Evolutionary conservation across 2,113 vertebrate genomes (phyloP).

Genomic region (Prinia subflava): DNA sequence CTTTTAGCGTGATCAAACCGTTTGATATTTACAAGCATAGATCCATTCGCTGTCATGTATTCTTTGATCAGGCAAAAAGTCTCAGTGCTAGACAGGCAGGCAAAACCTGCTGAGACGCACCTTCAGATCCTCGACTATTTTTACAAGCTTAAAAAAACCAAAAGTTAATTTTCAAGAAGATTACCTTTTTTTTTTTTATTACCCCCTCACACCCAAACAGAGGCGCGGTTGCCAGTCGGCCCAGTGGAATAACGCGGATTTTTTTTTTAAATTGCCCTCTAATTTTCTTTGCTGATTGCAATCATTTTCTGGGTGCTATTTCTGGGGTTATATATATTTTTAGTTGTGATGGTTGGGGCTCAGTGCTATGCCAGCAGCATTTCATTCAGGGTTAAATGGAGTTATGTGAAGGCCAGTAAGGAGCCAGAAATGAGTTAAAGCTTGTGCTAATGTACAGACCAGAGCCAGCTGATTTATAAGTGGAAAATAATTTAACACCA

Average conservation of each 20-base stretch:
- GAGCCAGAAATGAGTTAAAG: background rate
- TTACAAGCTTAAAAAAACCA: background rate
- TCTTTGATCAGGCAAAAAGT: slow-evolving; percentile 66
- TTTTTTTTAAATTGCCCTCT: background rate
- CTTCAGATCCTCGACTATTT: slow-evolving; percentile 8
- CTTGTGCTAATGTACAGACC: background rate
- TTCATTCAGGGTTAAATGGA: background rate
- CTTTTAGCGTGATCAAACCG: slow-evolving; percentile 12
- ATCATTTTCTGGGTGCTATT: background rate
- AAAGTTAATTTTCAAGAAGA: background rate
- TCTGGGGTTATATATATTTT: background rate
- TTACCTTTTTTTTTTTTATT: background rate
- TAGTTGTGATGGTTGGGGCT: background rate
- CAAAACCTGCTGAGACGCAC: background rate
- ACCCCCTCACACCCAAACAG: background rate
- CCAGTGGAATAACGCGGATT: background rate
- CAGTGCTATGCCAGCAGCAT: background rate
- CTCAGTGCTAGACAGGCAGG: background rate
- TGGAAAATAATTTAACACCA: slow-evolving; percentile 25
- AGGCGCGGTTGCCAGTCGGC: background rate
- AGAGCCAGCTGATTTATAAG: background rate
- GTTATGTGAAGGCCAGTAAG: background rate
- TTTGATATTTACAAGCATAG: slow-evolving; percentile 60
- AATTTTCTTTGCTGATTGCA: background rate
- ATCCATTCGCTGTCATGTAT: slow-evolving; percentile 59